Conservation (phyloP, 2,113 vertebrate species). For the Gobio gobio region DNA sequence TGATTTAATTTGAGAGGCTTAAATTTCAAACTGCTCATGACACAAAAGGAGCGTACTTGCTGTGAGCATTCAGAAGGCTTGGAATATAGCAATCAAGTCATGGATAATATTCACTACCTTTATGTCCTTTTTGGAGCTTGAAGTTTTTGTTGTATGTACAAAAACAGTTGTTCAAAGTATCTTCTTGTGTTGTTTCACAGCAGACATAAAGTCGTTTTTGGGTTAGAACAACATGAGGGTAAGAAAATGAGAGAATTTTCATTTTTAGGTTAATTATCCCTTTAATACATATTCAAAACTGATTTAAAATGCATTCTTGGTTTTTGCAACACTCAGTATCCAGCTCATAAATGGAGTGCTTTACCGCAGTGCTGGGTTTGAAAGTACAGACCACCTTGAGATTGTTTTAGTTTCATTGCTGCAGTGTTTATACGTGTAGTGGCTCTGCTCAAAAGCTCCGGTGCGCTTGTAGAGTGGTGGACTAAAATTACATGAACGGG, state of each 20-base stretch:
- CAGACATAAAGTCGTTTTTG: neutral
- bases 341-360: neutral
- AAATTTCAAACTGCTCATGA: neutral
- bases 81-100: neutral
- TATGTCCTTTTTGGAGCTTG: neutral
- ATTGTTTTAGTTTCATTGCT: conserved; percentile 29
- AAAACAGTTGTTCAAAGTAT: neutral
- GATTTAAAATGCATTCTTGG: neutral
- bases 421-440: conserved; percentile 36
- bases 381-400: neutral
- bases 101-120: neutral
- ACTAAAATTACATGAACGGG: conserved; percentile 12
- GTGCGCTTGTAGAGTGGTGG: conserved; percentile 14
- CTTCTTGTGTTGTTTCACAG: neutral
- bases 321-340: neutral
- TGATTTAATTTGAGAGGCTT: neutral
- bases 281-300: conserved; percentile 17
- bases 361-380: neutral
- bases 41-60: neutral
- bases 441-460: conserved; percentile 12
- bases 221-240: neutral
- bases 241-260: neutral
- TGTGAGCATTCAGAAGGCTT: neutral
- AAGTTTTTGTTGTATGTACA: neutral
- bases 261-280: neutral